These are phyloP conservation scores for Epicauta chinensis DNA, from an alignment of 1,140 invertebrate genomes.

Conservation along the genomic window DNA sequence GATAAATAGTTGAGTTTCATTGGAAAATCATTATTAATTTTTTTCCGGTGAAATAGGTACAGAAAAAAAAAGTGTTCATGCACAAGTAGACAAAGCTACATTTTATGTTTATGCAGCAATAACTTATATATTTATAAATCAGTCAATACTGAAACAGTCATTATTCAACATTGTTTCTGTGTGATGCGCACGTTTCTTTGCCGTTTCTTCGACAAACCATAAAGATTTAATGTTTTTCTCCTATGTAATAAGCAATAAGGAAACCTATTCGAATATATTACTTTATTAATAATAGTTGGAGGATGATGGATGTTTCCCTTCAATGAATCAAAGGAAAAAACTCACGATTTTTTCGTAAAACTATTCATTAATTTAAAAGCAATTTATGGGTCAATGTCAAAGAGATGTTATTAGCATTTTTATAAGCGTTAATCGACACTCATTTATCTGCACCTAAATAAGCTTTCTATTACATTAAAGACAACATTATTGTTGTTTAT, in stretches of 20 bases:
- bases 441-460: slow-evolving; percentile 1
- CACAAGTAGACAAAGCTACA: slow-evolving; percentile 28
- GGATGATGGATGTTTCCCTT: too few relatives aligned
- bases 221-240: slow-evolving; percentile 10
- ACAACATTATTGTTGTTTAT: slow-evolving; percentile 7
- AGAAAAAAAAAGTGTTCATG: slow-evolving; percentile 1
- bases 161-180: slow-evolving; percentile 36
- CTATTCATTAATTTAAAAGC: too few relatives aligned
- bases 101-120: slow-evolving; percentile 30
- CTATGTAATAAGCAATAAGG: slow-evolving; percentile 20
- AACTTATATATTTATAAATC: slow-evolving; percentile 32
- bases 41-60: too few relatives aligned
- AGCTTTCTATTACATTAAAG: slow-evolving; percentile 7
- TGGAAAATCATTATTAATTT: too few relatives aligned
- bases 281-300: too few relatives aligned
- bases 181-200: slow-evolving; percentile 25
- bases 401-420: too few relatives aligned
- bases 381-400: too few relatives aligned
- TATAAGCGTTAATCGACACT: slow-evolving; percentile 1
- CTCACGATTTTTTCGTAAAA: too few relatives aligned
- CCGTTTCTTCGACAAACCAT: slow-evolving; percentile 19
- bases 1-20: too few relatives aligned
- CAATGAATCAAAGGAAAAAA: too few relatives aligned
- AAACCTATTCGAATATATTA: slow-evolving; percentile 16
- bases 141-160: slow-evolving; percentile 27